Conservation (phyloP, 2,888 invertebrate genomes). For the Tetrapedia diversipes region DNA sequence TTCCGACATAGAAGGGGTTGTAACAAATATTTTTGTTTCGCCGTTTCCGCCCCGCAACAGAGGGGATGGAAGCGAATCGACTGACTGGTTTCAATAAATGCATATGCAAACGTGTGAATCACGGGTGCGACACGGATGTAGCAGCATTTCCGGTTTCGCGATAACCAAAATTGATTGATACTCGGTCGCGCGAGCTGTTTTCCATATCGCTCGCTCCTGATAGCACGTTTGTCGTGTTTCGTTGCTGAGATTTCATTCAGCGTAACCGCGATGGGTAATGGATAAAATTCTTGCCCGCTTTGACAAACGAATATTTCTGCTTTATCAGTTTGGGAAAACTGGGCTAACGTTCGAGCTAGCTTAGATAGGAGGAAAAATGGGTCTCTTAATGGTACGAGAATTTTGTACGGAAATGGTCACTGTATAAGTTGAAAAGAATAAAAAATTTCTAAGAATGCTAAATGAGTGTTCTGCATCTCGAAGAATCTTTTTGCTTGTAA, state of each 20-base stretch:
- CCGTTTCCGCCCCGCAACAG: too few relatives aligned
- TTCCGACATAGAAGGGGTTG: not conserved
- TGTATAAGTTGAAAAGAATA: too few relatives aligned
- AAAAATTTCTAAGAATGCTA: too few relatives aligned
- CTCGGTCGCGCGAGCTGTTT: constrained; percentile 1
- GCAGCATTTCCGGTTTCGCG: constrained; percentile 43
- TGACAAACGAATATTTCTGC: constrained; percentile 1
- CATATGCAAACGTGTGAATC: constrained; percentile 24
- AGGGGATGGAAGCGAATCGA: constrained; percentile 30
- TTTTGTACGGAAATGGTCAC: too few relatives aligned
- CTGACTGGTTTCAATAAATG: constrained; percentile 30
- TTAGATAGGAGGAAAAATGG: not conserved
- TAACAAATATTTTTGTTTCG: not conserved
- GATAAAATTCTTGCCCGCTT: constrained; percentile 34
- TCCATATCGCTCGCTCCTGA: constrained; percentile 17
- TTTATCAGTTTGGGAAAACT: constrained; percentile 5
- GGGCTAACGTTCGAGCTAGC: constrained; percentile 10
- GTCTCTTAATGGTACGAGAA: too few relatives aligned
- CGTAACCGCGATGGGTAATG: constrained; percentile 19
- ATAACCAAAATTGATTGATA: constrained; percentile 46
- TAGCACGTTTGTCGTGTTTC: constrained; percentile 19
- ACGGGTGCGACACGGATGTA: not conserved
- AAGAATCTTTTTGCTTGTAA: too few relatives aligned
- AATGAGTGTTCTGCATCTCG: too few relatives aligned
- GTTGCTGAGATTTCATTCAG: constrained; percentile 32